A percentile compares a stretch with the other conserved stretches of the same genome.
Conservation (phyloP, 2,888 invertebrate genomes). For the Papilio gigon region DNA sequence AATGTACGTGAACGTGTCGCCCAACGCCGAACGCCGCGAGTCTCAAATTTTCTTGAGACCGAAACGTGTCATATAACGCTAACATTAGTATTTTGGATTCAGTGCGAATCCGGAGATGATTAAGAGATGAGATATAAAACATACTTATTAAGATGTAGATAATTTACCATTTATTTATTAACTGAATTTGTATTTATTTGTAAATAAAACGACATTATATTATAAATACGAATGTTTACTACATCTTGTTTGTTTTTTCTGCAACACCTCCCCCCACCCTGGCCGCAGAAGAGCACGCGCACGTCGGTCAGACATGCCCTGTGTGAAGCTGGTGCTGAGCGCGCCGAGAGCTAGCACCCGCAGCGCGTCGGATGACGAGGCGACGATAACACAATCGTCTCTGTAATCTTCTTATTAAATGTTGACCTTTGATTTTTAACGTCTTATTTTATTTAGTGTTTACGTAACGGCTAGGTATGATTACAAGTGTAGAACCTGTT, state of each 20-base stretch:
- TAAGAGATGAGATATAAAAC: slow-evolving; percentile 82
- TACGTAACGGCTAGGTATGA: slow-evolving; percentile 31
- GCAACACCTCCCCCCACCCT: slow-evolving; percentile 47
- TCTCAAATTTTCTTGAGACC: slow-evolving; percentile 82
- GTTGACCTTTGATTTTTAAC: slow-evolving; percentile 41
- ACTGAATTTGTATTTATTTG: slow-evolving; percentile 84
- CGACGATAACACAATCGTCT: slow-evolving; percentile 37
- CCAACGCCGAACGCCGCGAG: slow-evolving; percentile 74
- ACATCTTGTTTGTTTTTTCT: slow-evolving; percentile 78
- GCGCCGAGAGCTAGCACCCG: background rate
- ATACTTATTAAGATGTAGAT: slow-evolving; percentile 83
- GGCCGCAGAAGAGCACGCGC: slow-evolving; percentile 19
- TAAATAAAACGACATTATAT: slow-evolving; percentile 82
- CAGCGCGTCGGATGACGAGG: slow-evolving; percentile 30
- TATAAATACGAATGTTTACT: slow-evolving; percentile 83
- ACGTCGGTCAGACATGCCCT: slow-evolving; percentile 18
- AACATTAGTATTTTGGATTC: slow-evolving; percentile 82
- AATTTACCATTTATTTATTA: slow-evolving; percentile 83
- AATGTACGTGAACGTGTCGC: slow-evolving; percentile 82
- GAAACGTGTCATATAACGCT: slow-evolving; percentile 81
- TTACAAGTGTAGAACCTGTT: slow-evolving; percentile 12
- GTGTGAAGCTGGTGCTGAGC: background rate
- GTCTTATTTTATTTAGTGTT: slow-evolving; percentile 38
- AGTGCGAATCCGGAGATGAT: slow-evolving; percentile 78
- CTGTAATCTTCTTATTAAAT: slow-evolving; percentile 40